Conservation (phyloP, 2,113 vertebrate species). For the Notiomystis cincta region DNA sequence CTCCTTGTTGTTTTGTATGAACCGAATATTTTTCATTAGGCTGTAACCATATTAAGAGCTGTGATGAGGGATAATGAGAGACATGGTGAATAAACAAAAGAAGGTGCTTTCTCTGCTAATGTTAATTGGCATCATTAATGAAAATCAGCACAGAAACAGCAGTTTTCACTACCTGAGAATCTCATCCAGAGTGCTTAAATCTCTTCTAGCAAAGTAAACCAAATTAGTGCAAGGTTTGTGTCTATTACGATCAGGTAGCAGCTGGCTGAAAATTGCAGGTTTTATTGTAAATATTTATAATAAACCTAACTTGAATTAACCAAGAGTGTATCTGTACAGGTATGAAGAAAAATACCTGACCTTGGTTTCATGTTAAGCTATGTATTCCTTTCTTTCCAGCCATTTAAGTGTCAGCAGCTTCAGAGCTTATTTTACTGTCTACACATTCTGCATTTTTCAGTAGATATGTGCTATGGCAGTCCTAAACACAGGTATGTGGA, state of each 20-base stretch:
- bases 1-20: background rate
- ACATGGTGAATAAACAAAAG: background rate
- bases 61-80: background rate
- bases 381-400: background rate
- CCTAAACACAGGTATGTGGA: background rate
- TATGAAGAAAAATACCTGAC: background rate
- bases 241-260: background rate
- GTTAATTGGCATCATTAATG: background rate
- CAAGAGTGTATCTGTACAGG: background rate
- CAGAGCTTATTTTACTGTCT: background rate
- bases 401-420: background rate
- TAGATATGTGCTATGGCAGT: background rate
- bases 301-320: background rate
- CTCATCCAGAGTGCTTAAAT: background rate
- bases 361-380: background rate
- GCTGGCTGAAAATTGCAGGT: background rate
- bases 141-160: background rate
- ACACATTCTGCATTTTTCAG: background rate
- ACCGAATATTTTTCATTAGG: background rate
- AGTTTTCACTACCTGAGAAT: background rate
- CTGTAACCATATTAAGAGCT: background rate
- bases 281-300: background rate
- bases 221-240: background rate
- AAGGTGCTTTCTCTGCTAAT: background rate
- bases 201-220: background rate